Conservation (phyloP, 2,797 vertebrate species). For the Ctenopoma kingsleyae region DNA sequence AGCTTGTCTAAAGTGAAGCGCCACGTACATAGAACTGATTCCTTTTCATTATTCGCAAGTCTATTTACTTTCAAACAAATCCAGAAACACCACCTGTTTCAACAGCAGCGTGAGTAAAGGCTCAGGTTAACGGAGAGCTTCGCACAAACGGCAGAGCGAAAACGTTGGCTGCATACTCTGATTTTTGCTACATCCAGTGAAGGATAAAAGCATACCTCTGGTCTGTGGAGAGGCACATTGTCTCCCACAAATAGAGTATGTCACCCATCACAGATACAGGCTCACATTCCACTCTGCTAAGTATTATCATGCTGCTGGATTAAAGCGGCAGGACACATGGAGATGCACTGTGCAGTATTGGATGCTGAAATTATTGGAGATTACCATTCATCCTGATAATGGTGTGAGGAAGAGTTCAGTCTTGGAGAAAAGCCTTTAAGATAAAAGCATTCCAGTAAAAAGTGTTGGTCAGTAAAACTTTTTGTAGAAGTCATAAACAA, state of each 20-base stretch:
- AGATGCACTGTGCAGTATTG: slow-evolving; percentile 9
- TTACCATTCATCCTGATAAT: slow-evolving; percentile 26
- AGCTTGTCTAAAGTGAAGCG: slow-evolving; percentile 90
- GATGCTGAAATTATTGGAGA: slow-evolving; percentile 46
- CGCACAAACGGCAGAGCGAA: slow-evolving; percentile 32
- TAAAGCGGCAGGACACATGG: slow-evolving; percentile 39
- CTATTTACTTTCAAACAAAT: slow-evolving; percentile 92
- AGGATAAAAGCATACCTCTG: slow-evolving; percentile 60
- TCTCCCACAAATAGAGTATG: slow-evolving; percentile 38
- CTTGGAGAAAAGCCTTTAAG: slow-evolving; percentile 48
- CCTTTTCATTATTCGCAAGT: slow-evolving; percentile 89
- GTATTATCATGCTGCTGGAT: slow-evolving; percentile 48
- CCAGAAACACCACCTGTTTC: slow-evolving; percentile 89
- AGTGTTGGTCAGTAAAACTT: slow-evolving; percentile 28
- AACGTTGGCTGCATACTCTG: slow-evolving; percentile 27
- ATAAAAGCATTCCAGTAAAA: slow-evolving; percentile 60
- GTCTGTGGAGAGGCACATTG: slow-evolving; percentile 39
- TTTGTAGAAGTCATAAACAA: slow-evolving; percentile 43
- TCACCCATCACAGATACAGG: slow-evolving; percentile 50
- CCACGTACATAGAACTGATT: slow-evolving; percentile 88
- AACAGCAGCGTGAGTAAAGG: slow-evolving; percentile 84
- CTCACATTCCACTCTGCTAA: slow-evolving; percentile 61
- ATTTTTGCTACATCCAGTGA: slow-evolving; percentile 26
- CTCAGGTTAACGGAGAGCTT: slow-evolving; percentile 59
- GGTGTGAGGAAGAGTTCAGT: slow-evolving; percentile 43